These are phyloP conservation scores for Steinernema hermaphroditum DNA, from an alignment of 2,888 invertebrate species.

Conservation along the genomic window DNA sequence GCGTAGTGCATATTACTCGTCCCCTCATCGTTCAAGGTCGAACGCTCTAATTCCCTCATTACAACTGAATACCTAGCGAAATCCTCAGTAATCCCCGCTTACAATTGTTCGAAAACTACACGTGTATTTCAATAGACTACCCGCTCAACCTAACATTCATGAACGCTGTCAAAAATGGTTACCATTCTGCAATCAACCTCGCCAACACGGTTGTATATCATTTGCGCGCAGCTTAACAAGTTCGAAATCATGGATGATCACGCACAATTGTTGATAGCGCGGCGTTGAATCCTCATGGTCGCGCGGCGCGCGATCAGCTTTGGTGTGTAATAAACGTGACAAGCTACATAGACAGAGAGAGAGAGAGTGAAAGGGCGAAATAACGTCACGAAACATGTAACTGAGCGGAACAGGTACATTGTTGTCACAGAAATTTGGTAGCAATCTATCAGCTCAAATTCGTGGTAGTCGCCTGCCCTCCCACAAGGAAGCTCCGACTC, in stretches of 20 bases:
- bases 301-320: not conserved
- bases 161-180: not conserved
- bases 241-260: not conserved
- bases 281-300: not conserved
- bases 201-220: not conserved
- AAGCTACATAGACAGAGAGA: conserved; percentile 1
- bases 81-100: too few species aligned
- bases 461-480: conserved; percentile 18
- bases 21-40: not conserved
- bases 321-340: conserved; percentile 9
- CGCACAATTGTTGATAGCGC: conserved; percentile 18
- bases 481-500: not conserved
- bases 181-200: not conserved
- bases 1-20: not conserved
- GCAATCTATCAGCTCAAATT: conserved; percentile 19
- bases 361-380: conserved; percentile 20
- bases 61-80: too few species aligned
- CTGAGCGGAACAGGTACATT: conserved; percentile 26
- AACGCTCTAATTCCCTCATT: not conserved
- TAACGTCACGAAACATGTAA: conserved; percentile 26
- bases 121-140: too few species aligned
- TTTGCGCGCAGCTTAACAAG: too few species aligned
- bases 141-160: not conserved
- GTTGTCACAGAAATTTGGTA: conserved; percentile 17
- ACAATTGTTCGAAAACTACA: too few species aligned